Conservation (phyloP, 2,113 vertebrate species). For the Camarhynchus parvulus region DNA sequence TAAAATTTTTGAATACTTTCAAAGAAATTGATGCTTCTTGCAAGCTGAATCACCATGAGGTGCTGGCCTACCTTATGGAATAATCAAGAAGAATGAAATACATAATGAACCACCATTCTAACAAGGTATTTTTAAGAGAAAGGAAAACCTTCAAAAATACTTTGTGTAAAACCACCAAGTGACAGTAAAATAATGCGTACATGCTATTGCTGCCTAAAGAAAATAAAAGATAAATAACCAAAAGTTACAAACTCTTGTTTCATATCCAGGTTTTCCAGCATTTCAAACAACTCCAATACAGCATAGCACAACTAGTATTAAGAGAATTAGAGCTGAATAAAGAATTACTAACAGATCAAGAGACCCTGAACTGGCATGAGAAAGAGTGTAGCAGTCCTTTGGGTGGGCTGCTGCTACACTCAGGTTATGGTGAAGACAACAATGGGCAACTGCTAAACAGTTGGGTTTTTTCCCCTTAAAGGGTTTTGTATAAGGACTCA, state of each 20-base stretch:
- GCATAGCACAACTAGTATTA: neutral
- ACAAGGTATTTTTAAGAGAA: neutral
- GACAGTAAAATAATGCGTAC: neutral
- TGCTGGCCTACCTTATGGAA: neutral
- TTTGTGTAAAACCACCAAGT: neutral
- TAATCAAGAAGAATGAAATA: neutral
- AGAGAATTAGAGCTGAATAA: neutral
- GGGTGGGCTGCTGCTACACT: neutral
- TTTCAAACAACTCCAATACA: neutral
- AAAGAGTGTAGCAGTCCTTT: neutral
- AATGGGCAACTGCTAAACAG: neutral
- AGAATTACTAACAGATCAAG: neutral
- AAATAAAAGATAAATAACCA: neutral
- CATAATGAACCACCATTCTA: neutral
- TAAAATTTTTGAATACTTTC: neutral
- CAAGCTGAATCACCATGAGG: neutral
- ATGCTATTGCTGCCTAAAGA: neutral
- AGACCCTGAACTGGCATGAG: neutral
- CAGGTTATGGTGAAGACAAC: neutral
- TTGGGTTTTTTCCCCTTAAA: neutral
- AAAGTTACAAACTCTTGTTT: neutral
- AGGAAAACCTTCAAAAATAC: neutral
- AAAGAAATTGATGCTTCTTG: neutral
- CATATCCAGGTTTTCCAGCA: neutral
- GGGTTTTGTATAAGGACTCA: neutral